Evolutionary conservation across 2,113 vertebrate species (phyloP).

Genomic region (Hyperoodon ampullatus): DNA sequence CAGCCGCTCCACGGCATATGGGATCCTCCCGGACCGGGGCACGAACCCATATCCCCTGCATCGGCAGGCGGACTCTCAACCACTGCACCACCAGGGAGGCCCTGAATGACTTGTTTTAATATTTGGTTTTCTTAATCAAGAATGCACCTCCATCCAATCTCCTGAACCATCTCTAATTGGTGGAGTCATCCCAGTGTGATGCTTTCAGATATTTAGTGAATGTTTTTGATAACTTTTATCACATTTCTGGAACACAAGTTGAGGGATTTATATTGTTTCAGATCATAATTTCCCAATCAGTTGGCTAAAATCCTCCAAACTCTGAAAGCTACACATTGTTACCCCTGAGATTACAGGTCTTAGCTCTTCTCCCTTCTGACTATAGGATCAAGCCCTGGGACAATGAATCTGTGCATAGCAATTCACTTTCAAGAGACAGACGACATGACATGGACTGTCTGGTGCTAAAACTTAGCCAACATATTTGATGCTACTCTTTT

Average conservation of each 20-base stretch:
- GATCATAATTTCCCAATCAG: neutral
- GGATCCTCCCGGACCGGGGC: too few relatives aligned
- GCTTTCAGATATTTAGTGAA: neutral
- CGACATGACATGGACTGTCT: neutral
- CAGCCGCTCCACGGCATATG: too few relatives aligned
- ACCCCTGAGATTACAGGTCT: neutral
- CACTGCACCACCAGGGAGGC: too few relatives aligned
- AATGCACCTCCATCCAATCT: neutral
- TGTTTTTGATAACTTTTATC: neutral
- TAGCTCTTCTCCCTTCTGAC: neutral
- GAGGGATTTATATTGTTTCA: neutral
- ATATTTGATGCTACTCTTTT: constrained; percentile 6
- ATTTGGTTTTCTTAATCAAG: neutral
- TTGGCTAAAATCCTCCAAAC: neutral
- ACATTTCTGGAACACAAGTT: neutral
- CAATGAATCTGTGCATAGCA: neutral
- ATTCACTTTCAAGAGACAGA: constrained; percentile 20
- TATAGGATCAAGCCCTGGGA: neutral
- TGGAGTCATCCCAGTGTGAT: neutral
- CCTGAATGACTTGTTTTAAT: neutral
- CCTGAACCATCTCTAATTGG: neutral
- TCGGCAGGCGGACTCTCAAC: too few relatives aligned
- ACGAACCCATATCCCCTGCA: too few relatives aligned
- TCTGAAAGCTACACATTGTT: neutral
- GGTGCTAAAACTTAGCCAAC: constrained; percentile 61